Conservation (phyloP, 2,113 vertebrate genomes). For the Gadus macrocephalus region DNA sequence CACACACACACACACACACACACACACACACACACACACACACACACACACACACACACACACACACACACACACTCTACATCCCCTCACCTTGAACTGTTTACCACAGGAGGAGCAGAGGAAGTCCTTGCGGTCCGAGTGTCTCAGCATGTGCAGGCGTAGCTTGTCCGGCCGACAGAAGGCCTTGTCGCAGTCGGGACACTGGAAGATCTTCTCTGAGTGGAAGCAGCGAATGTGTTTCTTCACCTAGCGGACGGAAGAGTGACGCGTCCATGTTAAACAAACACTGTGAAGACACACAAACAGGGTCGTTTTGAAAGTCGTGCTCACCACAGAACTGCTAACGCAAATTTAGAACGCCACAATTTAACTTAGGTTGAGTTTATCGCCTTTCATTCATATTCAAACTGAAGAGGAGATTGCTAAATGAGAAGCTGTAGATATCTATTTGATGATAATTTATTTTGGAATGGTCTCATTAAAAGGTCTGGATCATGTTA, state of each 20-base stretch:
- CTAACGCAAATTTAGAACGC: neutral
- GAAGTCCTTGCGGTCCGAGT: conserved; percentile 97
- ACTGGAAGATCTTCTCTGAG: conserved; percentile 96
- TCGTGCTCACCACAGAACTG: no score
- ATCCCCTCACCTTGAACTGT: conserved; percentile 87
- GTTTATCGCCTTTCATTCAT: no score
- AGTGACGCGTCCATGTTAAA: neutral
- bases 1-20: no score
- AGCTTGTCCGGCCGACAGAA: conserved; percentile 97
- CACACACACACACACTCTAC: neutral
- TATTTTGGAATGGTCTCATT: no score
- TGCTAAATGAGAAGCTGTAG: no score
- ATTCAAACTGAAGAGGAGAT: no score
- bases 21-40: no score
- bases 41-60: neutral
- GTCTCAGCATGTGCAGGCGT: conserved; percentile 92
- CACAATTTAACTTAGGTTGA: neutral
- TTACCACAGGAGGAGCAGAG: conserved; percentile 97
- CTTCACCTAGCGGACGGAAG: conserved; percentile 77
- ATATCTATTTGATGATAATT: no score
- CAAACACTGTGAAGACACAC: neutral
- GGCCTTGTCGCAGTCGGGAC: conserved; percentile 92
- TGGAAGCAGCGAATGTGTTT: conserved; percentile 97
- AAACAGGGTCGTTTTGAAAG: no score
- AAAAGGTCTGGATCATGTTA: no score